Base-by-base conservation (phyloP, 1,140 invertebrate genomes). In the Palaemon carinicauda region DNA sequence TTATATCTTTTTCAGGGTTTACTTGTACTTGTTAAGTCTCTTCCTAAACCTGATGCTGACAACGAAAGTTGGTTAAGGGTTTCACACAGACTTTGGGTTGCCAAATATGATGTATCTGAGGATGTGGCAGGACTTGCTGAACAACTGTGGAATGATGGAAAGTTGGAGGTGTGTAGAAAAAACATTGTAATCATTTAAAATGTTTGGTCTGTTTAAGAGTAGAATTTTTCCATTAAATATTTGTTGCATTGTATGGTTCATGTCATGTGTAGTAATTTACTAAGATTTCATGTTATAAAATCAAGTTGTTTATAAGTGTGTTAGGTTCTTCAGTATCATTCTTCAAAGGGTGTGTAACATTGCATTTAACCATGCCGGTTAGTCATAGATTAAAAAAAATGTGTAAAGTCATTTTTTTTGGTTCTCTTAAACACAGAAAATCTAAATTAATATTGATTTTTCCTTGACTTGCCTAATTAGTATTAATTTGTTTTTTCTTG, bases 11-110 rank as follows among this genome's bases (percentile, higher is more conserved):
- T 90, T 52, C 90, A 93, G 92, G 95, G 95, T 71, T 91, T 98
- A 69, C 92, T 92, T 74, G 94, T 94, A 74, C 92, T 98, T 87
- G 91, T 92, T 14, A 91, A 92, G 14, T 93, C 88, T 69, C 74
- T 89, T 33, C 80, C 79, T 33, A 78, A 82, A 24, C 27, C 87
- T 78, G 84, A 81, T 17, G 65, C 69, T 78, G 81, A 88, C 21
- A 27, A 65, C 14, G 89, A 87, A 41, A 81, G 69, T 3, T 79
- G 83, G 65, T 60, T 82, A 54, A 77, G 56, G 29, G 81, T 89
- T 24, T 75, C 77, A n/a, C 88, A 89, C 51, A 24, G 88, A 10
- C 86, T 89, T 4, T 89, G 88, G 88, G 88, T 89, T 24, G 88
- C 86, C 12, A 87, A 82, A 29, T 78, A 88, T 69, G 88, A 89